Conservation (phyloP, 2,888 invertebrate genomes). For the Cancer borealis region DNA sequence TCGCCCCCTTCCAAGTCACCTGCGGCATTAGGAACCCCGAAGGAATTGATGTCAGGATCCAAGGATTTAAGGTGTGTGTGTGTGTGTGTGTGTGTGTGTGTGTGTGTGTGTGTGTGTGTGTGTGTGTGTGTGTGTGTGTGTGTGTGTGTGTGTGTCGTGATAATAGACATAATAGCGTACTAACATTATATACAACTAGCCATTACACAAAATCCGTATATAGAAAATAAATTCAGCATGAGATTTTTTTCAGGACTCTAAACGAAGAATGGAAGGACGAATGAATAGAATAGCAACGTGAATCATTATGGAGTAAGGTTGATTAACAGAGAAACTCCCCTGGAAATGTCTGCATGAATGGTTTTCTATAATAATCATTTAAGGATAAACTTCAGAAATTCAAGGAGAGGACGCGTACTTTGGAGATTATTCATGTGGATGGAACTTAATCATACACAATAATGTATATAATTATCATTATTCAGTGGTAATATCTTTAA, state of each 20-base stretch:
- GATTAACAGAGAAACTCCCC: neutral
- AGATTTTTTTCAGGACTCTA: no score
- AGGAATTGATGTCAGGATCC: conserved; percentile 87
- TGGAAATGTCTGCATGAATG: neutral
- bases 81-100: conserved; percentile 43
- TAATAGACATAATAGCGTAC: neutral
- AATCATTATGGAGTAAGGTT: neutral
- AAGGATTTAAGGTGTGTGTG: conserved; percentile 81
- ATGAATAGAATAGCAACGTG: no score
- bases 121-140: neutral
- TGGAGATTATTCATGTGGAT: no score
- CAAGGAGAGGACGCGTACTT: neutral
- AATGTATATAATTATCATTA: no score
- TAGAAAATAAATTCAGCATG: neutral
- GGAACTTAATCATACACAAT: no score
- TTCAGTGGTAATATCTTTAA: no score
- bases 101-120: neutral
- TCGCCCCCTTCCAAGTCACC: conserved; percentile 74
- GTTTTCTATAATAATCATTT: neutral
- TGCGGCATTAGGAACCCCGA: conserved; percentile 88
- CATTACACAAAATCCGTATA: neutral
- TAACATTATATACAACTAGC: neutral
- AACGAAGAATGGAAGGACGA: no score
- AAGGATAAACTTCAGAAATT: neutral
- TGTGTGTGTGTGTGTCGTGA: neutral